phyloP scores from a whole-genome alignment of 2,113 vertebrate species.

The Anoplopoma fimbria region DNA sequence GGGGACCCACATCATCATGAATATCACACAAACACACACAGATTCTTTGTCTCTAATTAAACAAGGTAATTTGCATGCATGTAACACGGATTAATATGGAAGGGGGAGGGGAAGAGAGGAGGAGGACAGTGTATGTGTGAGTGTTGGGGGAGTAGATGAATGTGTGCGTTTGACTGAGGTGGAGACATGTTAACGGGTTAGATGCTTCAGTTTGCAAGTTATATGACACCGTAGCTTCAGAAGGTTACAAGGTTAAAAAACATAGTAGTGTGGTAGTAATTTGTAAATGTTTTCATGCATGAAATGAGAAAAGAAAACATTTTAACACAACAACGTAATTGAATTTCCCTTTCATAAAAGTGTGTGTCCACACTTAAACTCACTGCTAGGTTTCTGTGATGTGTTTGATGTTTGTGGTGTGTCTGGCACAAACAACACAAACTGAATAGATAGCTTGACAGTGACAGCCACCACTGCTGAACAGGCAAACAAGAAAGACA shows the following conservation, averaged over 20 bases:
- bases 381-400: not conserved
- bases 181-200: conserved; percentile 31
- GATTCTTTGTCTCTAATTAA: conserved; percentile 82
- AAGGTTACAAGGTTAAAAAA: not conserved
- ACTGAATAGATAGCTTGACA: not conserved
- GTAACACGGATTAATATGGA: conserved; percentile 75
- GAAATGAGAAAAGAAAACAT: not conserved
- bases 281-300: not conserved
- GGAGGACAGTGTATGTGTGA: not conserved
- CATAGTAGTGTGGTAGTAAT: not conserved
- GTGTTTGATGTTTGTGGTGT: conserved; percentile 32
- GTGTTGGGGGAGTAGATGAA: conserved; percentile 18
- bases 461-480: not conserved
- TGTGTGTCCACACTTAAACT: conserved; percentile 12
- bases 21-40: conserved; percentile 55
- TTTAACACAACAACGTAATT: not conserved
- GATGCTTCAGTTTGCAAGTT: not conserved
- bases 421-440: conserved; percentile 15
- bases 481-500: conserved; percentile 2
- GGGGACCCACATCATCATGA: conserved; percentile 74
- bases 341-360: not conserved
- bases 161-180: conserved; percentile 33
- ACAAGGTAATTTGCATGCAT: conserved; percentile 84
- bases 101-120: conserved; percentile 26
- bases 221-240: conserved; percentile 6